Percentiles rank a stretch among this genome's conserved stretches.
These are phyloP conservation scores for Hydropotes inermis DNA, from an alignment of 2,113 vertebrate species.

Conservation along the genomic window DNA sequence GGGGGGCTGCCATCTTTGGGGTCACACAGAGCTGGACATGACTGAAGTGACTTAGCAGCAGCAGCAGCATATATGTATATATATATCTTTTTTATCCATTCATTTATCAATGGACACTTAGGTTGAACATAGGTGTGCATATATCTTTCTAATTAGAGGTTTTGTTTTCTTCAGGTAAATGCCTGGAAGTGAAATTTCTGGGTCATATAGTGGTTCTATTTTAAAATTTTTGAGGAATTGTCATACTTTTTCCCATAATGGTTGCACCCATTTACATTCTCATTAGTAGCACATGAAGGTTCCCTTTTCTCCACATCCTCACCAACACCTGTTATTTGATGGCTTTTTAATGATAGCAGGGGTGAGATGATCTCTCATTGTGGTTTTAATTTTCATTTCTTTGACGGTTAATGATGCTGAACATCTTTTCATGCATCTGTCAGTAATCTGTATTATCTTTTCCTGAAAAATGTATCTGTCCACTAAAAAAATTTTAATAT, in stretches of 20 bases:
- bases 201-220: neutral
- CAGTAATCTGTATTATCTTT: neutral
- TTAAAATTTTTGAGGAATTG: neutral
- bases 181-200: neutral
- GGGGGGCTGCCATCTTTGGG: too few relatives aligned
- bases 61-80: neutral
- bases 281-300: neutral
- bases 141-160: neutral
- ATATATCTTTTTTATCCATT: neutral
- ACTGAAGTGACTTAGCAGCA: too few relatives aligned
- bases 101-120: neutral
- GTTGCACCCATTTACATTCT: neutral
- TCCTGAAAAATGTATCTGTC: neutral
- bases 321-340: neutral
- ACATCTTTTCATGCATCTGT: neutral
- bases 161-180: neutral
- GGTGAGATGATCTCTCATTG: neutral
- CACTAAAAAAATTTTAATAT: neutral
- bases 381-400: neutral
- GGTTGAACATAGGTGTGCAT: neutral
- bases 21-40: too few relatives aligned
- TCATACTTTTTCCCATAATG: neutral
- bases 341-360: neutral
- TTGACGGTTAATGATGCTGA: neutral
- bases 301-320: neutral